phyloP scores from a whole-genome alignment of 2,888 invertebrate species.

The Strigamia crassipes region DNA sequence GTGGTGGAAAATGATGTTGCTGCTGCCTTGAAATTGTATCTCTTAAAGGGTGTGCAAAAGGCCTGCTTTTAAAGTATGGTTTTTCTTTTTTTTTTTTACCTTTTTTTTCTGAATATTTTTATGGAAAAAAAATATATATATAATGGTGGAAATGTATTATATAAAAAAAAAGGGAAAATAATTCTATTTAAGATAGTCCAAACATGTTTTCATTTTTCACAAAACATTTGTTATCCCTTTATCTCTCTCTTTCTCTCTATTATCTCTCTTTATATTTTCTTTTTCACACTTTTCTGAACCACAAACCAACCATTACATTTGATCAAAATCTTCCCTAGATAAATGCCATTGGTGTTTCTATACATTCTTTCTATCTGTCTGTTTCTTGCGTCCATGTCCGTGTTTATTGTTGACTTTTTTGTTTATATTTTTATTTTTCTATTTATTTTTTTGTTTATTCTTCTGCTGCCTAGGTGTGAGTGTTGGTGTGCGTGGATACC shows the following conservation, averaged over 20 bases:
- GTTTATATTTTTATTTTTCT: slow-evolving; percentile 12
- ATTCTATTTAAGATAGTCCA: slow-evolving; percentile 43
- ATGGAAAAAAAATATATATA: background rate
- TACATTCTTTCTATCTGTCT: background rate
- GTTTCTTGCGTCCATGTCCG: background rate
- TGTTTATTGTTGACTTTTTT: slow-evolving; percentile 4
- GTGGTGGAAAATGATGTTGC: background rate
- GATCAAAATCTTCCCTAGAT: slow-evolving; percentile 26
- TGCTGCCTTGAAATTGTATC: slow-evolving; percentile 47
- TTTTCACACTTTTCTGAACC: slow-evolving; percentile 8
- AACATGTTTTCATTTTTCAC: slow-evolving; percentile 44
- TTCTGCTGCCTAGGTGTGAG: slow-evolving; percentile 11
- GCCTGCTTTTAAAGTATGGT: background rate
- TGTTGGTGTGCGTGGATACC: slow-evolving; percentile 1
- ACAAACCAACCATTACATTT: slow-evolving; percentile 41
- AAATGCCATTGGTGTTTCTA: background rate
- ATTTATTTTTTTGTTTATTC: background rate
- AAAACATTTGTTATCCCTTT: slow-evolving; percentile 37
- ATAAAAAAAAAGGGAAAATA: too few relatives aligned
- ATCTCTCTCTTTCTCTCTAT: slow-evolving; percentile 45
- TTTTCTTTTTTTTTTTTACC: background rate
- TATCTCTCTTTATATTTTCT: slow-evolving; percentile 46
- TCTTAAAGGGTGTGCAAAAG: slow-evolving; percentile 47
- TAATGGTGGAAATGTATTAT: slow-evolving; percentile 8
- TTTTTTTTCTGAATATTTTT: background rate